Percentiles rank a stretch among this genome's conserved stretches.
These are phyloP conservation scores for Tor tambroides DNA, from an alignment of 2,113 vertebrate genomes.

Conservation along the genomic window DNA sequence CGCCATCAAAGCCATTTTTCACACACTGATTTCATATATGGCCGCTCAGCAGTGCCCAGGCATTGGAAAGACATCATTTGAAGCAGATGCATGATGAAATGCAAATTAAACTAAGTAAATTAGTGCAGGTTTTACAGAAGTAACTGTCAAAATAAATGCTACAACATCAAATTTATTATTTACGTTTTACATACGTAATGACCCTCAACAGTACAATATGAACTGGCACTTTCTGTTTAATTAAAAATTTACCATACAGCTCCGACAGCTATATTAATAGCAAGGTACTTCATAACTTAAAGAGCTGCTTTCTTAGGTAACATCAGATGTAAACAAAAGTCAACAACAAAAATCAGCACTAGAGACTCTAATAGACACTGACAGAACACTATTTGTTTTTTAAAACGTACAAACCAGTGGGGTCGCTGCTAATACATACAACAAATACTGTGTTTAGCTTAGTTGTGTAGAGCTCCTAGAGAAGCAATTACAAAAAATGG, in stretches of 20 bases:
- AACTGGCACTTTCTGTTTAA: not conserved
- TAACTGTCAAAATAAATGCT: not conserved
- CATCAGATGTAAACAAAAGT: no score
- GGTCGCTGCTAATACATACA: no score
- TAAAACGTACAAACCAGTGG: not conserved
- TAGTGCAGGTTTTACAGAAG: not conserved
- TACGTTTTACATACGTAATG: not conserved
- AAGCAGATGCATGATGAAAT: not conserved
- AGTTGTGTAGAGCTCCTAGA: not conserved
- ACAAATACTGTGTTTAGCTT: not conserved
- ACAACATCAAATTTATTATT: not conserved
- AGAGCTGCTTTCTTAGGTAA: not conserved
- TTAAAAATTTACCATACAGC: not conserved
- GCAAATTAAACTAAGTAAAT: not conserved
- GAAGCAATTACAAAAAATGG: not conserved
- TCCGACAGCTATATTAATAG: not conserved
- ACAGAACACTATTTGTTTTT: not conserved
- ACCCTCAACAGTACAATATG: not conserved
- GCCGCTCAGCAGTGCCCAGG: not conserved
- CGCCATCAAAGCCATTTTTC: slow-evolving; percentile 33
- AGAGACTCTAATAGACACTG: no score
- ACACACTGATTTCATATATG: not conserved
- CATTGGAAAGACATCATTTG: not conserved
- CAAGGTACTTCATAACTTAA: not conserved
- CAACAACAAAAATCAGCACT: no score